Conservation (phyloP, 92 coral and sea anemone genomes). For the Scolanthus callimorphus region DNA sequence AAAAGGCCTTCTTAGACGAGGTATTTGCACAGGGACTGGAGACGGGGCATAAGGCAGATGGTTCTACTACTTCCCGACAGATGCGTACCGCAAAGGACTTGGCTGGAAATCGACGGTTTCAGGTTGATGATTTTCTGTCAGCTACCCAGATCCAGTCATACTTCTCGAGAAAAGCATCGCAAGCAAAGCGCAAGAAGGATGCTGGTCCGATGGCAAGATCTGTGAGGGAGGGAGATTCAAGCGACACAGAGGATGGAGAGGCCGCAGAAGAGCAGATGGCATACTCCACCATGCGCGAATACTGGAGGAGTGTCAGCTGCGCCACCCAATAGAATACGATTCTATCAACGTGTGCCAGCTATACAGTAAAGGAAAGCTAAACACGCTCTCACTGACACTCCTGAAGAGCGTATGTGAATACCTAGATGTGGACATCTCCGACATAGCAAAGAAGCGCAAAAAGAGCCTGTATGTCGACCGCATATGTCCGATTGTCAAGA, state of each 20-base stretch:
- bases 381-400: not conserved
- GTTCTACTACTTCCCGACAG: not conserved
- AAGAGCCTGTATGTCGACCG: not conserved
- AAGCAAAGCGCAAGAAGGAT: slow-evolving; percentile 7
- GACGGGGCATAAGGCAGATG: slow-evolving; percentile 9
- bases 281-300: not conserved
- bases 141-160: not conserved
- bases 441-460: too few species aligned
- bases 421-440: not conserved
- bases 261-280: slow-evolving; percentile 1
- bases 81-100: slow-evolving; percentile 4
- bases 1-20: slow-evolving; percentile 6
- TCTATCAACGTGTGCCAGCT: slow-evolving; percentile 4
- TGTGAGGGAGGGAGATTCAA: not conserved
- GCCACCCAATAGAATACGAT: slow-evolving; percentile 1
- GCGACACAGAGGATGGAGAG: not conserved
- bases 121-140: slow-evolving; percentile 6
- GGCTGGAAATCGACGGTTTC: not conserved
- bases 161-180: slow-evolving; percentile 8
- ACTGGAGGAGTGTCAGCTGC: slow-evolving; percentile 6
- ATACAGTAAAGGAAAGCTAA: not conserved
- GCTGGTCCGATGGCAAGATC: too few species aligned
- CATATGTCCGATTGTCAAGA: not conserved
- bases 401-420: not conserved
- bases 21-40: not conserved